phyloP scores from a whole-genome alignment of 2,888 invertebrate species.

The Acheta domesticus region DNA sequence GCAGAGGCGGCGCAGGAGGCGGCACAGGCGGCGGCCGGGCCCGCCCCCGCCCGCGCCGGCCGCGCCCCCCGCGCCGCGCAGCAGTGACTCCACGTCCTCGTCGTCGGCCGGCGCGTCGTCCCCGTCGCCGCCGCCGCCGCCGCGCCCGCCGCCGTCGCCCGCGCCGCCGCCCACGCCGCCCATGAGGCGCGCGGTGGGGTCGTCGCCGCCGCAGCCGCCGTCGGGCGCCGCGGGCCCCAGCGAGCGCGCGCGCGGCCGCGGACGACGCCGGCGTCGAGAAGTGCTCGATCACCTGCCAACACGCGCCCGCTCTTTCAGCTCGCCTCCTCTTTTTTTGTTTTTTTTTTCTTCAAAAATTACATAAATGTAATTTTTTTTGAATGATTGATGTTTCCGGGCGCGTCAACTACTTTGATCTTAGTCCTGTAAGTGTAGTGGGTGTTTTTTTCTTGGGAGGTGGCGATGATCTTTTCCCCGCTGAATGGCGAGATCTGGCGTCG shows the following conservation, averaged over 20 bases:
- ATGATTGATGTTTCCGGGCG: no score
- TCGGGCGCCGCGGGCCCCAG: not conserved
- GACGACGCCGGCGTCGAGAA: not conserved
- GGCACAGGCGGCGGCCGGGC: conserved; percentile 46
- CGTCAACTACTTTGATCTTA: no score
- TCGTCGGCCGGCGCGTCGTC: not conserved
- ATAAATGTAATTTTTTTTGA: no score
- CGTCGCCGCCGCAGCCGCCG: conserved; percentile 18
- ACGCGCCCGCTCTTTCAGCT: not conserved
- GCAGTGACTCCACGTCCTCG: conserved; percentile 9
- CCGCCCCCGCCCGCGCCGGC: not conserved
- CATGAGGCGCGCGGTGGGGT: conserved; percentile 19
- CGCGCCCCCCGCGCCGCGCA: not conserved
- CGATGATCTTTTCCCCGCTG: no score
- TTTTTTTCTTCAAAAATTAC: no score
- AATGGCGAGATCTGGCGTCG: no score
- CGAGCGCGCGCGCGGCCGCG: not conserved
- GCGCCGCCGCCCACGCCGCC: not conserved
- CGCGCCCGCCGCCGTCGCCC: not conserved
- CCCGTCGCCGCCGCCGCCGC: not conserved
- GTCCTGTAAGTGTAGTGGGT: no score
- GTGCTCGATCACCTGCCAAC: not conserved
- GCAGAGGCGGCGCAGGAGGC: conserved; percentile 59
- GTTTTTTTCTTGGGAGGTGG: no score
- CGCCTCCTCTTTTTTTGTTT: no score